Evolutionary conservation across 2,888 invertebrate genomes (phyloP).

Genomic region (Apamea sordens): DNA sequence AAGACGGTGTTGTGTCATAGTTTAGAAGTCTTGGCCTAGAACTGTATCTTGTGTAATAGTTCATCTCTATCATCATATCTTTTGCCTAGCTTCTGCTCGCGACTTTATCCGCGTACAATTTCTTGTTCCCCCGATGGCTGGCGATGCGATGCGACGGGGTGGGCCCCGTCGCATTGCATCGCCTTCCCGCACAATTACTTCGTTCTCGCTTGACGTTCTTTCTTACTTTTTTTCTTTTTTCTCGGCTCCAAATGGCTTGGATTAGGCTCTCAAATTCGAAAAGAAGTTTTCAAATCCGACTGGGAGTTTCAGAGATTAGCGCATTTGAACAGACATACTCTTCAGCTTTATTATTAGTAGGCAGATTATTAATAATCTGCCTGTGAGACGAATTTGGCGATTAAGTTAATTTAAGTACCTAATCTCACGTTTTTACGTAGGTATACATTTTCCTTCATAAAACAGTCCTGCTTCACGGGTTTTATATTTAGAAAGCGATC

Average conservation of each 20-base stretch:
- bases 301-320: neutral
- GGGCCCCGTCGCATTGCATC: neutral
- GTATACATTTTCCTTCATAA: conserved; percentile 1
- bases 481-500: conserved; percentile 53
- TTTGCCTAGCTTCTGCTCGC: neutral
- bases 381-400: neutral
- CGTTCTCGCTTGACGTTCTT: neutral
- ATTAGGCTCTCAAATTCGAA: too few relatives aligned
- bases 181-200: neutral
- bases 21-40: conserved; percentile 7
- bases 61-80: neutral
- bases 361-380: neutral
- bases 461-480: conserved; percentile 15
- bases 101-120: neutral
- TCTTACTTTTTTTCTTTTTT: neutral
- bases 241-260: neutral
- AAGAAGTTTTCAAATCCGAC: too few relatives aligned
- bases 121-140: neutral
- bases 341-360: neutral
- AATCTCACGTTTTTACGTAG: neutral
- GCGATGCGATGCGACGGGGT: too few relatives aligned
- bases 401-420: neutral
- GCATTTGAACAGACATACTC: neutral
- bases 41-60: neutral
- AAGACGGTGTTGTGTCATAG: neutral